Conservation (phyloP, 1,140 invertebrate species). For the Telenomus remus region DNA sequence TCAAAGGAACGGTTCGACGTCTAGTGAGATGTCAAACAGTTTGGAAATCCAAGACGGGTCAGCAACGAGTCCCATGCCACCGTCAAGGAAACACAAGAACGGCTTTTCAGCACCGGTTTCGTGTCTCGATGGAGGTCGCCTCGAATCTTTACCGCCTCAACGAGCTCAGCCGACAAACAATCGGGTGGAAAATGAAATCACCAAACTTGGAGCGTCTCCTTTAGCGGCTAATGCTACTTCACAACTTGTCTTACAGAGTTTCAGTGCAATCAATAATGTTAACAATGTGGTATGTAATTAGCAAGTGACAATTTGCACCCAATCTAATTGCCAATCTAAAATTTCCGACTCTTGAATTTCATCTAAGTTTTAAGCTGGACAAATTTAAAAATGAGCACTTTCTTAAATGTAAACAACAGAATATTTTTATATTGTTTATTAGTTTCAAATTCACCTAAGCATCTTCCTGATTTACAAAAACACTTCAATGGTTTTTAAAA, state of each 20-base stretch:
- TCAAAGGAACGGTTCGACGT: conserved; percentile 20
- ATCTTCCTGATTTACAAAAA: too few relatives aligned
- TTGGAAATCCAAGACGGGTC: conserved; percentile 17
- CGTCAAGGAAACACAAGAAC: conserved; percentile 62
- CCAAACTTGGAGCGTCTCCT: conserved; percentile 47
- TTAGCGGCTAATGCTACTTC: conserved; percentile 48
- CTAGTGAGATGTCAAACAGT: conserved; percentile 48
- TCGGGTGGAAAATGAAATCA: conserved; percentile 43
- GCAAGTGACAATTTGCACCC: too few relatives aligned
- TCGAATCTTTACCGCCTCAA: conserved; percentile 48
- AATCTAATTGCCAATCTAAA: too few relatives aligned
- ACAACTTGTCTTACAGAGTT: conserved; percentile 68
- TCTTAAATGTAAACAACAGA: too few relatives aligned
- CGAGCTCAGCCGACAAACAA: conserved; percentile 36
- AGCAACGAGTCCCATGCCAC: conserved; percentile 54
- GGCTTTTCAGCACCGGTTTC: conserved; percentile 53
- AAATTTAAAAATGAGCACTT: too few relatives aligned
- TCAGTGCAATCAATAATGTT: conserved; percentile 62
- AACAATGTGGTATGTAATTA: conserved; percentile 43
- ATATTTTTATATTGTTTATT: too few relatives aligned
- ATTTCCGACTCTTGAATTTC: too few relatives aligned
- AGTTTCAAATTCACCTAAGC: too few relatives aligned
- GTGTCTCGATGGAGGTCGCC: conserved; percentile 48
- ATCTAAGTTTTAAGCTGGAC: too few relatives aligned
- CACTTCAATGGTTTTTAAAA: too few relatives aligned